Evolutionary conservation across 1,140 invertebrate genomes (phyloP).

Genomic region (Drosophila athabasca): DNA sequence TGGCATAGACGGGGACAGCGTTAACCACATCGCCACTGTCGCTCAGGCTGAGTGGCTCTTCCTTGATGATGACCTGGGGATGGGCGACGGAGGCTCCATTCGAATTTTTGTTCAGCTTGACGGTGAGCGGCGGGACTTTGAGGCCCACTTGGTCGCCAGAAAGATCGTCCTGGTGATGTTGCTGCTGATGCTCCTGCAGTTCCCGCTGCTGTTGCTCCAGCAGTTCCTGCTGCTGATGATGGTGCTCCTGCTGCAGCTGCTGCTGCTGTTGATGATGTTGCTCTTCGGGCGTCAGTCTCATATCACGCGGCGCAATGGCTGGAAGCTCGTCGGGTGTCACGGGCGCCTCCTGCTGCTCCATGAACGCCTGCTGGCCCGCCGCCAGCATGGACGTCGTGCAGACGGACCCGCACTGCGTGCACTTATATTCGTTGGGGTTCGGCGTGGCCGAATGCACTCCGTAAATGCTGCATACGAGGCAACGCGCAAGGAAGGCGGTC

Average conservation of each 20-base stretch:
- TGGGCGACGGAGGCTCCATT: conserved; percentile 68
- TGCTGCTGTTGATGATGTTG: conserved; percentile 72
- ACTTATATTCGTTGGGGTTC: conserved; percentile 81
- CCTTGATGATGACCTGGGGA: conserved; percentile 80
- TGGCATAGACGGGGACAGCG: conserved; percentile 78
- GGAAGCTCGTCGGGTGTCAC: conserved; percentile 78
- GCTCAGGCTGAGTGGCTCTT: conserved; percentile 74
- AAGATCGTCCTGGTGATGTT: conserved; percentile 63
- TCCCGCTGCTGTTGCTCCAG: conserved; percentile 52
- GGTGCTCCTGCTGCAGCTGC: conserved; percentile 46
- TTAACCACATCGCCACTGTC: conserved; percentile 69
- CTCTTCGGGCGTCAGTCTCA: conserved; percentile 80
- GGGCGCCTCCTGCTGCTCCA: conserved; percentile 75
- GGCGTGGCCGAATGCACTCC: conserved; percentile 72
- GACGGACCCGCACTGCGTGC: conserved; percentile 72
- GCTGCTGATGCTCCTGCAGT: conserved; percentile 54
- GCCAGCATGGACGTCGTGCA: conserved; percentile 71
- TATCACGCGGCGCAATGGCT: conserved; percentile 77
- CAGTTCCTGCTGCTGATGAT: conserved; percentile 58
- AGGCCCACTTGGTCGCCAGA: conserved; percentile 53
- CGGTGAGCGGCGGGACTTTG: conserved; percentile 78
- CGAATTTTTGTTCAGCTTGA: conserved; percentile 75
- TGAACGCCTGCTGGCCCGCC: conserved; percentile 71
- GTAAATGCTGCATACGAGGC: conserved; percentile 74
- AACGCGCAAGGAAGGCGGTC: conserved; percentile 73